Base-by-base conservation (phyloP, 2,888 invertebrate genomes). In the Lordiphosa fenestrarum region DNA sequence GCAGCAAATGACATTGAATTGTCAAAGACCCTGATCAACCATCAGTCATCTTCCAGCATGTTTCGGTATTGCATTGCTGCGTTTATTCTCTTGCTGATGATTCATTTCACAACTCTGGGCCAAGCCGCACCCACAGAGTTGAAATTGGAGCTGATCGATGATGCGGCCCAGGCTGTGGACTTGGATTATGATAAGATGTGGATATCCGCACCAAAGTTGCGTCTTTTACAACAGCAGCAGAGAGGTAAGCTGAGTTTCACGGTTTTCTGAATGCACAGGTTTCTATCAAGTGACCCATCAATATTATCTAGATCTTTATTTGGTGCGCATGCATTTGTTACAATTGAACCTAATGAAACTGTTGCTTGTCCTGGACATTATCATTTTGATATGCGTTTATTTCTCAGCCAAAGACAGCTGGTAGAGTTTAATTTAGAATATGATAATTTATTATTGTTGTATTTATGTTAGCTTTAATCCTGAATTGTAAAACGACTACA, bases 301-400 rank as follows among this genome's bases (percentile, higher is more conserved):
- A 6, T 35, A 3, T 21, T 2, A 4, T 47, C 0, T 4, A 80
- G 76, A 65, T 36, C 5, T 41, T 2, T 48, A 37, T 12, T 10
- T 57, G 2, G 0, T 58, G 4, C 35, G 47, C 9, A 76, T 77
- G 71, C 60, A 66, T 5, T 23, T 73, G 19, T 15, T 84, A 47
- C 82, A 77, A 30, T 6, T 73, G 0, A 84, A 84, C 12, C 21
- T 77, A 33, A 36, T 84, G 33, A 81, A 84, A 39, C 35, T 77
- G n/a, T 23, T 84, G 7, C 6, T 81, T 2, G 40, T 53, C 6
- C 13, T 77, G 51, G 62, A 81, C 38, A 21, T 69, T 7, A 6
- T 64, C 0, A 54, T 65, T 3, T n/a, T 84, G 7, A 10, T 81
- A 7, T 66, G 38, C 36, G n/a, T 67, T 0, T 51, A 44, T 9